Evolutionary conservation across 2,888 invertebrate genomes (phyloP).

Genomic region (Agrilus cyanescens): DNA sequence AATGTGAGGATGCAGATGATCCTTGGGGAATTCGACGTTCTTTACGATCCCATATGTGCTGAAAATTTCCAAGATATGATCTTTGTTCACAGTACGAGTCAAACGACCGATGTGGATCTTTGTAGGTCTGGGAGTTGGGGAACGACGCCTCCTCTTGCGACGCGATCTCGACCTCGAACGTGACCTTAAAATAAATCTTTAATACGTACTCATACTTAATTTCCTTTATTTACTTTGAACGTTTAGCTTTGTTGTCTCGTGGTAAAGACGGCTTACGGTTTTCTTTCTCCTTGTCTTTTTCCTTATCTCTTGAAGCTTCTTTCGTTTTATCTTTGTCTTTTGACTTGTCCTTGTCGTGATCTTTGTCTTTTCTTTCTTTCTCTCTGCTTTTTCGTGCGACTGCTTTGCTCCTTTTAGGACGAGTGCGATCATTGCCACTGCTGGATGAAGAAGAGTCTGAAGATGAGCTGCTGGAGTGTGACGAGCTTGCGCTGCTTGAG

Average conservation of each 20-base stretch:
- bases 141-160: slow-evolving; percentile 63
- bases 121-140: slow-evolving; percentile 81
- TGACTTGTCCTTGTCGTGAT: slow-evolving; percentile 27
- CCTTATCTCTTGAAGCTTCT: slow-evolving; percentile 32
- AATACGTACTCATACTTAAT: too few species aligned
- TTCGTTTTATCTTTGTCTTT: slow-evolving; percentile 17
- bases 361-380: slow-evolving; percentile 32
- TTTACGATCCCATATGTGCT: slow-evolving; percentile 79
- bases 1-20: slow-evolving; percentile 76
- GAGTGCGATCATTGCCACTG: slow-evolving; percentile 51
- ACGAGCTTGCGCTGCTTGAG: slow-evolving; percentile 50
- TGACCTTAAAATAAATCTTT: slow-evolving; percentile 5
- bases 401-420: slow-evolving; percentile 43
- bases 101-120: slow-evolving; percentile 90
- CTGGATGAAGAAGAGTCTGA: slow-evolving; percentile 56
- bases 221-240: slow-evolving; percentile 4
- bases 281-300: slow-evolving; percentile 35
- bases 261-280: slow-evolving; percentile 15
- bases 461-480: slow-evolving; percentile 39
- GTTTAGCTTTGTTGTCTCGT: slow-evolving; percentile 9
- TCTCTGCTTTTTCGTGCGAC: slow-evolving; percentile 30
- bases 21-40: slow-evolving; percentile 78
- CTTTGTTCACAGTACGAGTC: slow-evolving; percentile 84
- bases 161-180: slow-evolving; percentile 53
- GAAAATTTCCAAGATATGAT: slow-evolving; percentile 85